These are phyloP conservation scores for Drosophila eohydei DNA, from an alignment of 2,888 invertebrate species.

Conservation along the genomic window DNA sequence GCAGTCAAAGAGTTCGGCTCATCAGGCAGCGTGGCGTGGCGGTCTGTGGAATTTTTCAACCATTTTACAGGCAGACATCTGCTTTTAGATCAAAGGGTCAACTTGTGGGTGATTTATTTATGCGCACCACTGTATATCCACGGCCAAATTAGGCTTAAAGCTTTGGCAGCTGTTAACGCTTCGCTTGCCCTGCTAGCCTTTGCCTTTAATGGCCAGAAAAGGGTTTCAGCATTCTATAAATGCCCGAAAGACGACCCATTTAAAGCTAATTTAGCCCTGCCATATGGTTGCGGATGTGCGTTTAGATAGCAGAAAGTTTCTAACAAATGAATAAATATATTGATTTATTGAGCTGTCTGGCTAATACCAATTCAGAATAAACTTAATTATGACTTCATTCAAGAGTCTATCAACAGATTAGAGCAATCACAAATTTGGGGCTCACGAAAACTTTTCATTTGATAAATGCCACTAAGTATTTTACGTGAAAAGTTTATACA, in stretches of 20 bases:
- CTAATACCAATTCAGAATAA: background rate
- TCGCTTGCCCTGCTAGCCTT: constrained; percentile 35
- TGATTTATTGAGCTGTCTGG: constrained; percentile 34
- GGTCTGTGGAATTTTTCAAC: constrained; percentile 49
- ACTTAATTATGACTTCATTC: constrained; percentile 14
- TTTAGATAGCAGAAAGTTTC: constrained; percentile 10
- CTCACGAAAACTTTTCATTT: constrained; percentile 15
- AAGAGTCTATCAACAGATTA: constrained; percentile 7
- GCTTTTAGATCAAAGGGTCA: constrained; percentile 71
- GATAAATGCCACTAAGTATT: constrained; percentile 14
- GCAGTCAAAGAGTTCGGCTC: constrained; percentile 30
- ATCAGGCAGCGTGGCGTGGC: constrained; percentile 46
- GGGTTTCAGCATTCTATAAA: constrained; percentile 10
- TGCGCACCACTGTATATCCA: constrained; percentile 38
- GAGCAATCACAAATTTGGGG: background rate
- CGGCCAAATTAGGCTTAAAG: constrained; percentile 62
- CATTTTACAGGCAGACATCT: constrained; percentile 51
- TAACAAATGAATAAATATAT: constrained; percentile 34
- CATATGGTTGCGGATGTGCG: constrained; percentile 4
- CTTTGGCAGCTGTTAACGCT: constrained; percentile 62
- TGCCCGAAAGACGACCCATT: constrained; percentile 9
- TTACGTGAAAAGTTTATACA: constrained; percentile 30
- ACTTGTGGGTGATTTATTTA: constrained; percentile 68
- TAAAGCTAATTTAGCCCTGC: constrained; percentile 32
- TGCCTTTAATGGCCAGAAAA: constrained; percentile 24